Evolutionary conservation across 2,888 invertebrate genomes (phyloP).

Genomic region (Temnothorax ravouxi): DNA sequence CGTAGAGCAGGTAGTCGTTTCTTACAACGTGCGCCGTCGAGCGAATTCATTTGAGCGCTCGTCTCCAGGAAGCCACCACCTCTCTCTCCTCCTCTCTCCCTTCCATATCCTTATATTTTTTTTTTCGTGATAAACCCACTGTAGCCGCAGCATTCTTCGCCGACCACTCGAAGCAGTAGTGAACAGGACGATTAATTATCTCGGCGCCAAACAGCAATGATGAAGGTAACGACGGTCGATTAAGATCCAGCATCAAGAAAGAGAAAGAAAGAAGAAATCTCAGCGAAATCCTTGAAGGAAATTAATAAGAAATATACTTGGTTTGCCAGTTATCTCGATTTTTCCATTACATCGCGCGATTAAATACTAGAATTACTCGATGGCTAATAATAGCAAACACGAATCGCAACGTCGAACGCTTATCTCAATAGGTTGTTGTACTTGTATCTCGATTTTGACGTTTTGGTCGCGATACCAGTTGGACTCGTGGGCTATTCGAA

Average conservation of each 20-base stretch:
- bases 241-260: conserved; percentile 59
- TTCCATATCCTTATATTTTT: conserved; percentile 11
- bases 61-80: conserved; percentile 39
- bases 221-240: conserved; percentile 53
- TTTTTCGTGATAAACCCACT: conserved; percentile 46
- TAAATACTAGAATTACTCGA: conserved; percentile 64
- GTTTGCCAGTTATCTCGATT: conserved; percentile 25
- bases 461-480: conserved; percentile 6
- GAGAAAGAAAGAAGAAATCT: conserved; percentile 48
- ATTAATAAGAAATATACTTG: conserved; percentile 44
- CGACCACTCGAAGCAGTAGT: conserved; percentile 18
- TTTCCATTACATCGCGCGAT: conserved; percentile 39
- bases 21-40: conserved; percentile 64
- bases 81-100: not conserved
- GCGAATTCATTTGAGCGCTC: conserved; percentile 68
- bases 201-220: conserved; percentile 51
- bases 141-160: conserved; percentile 35
- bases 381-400: conserved; percentile 48
- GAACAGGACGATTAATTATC: conserved; percentile 61
- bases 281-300: conserved; percentile 56
- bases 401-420: not conserved
- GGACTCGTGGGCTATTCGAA: conserved; percentile 36
- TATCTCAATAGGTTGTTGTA: not conserved
- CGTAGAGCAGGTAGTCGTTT: conserved; percentile 77
- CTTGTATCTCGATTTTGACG: conserved; percentile 34